Base-by-base conservation (phyloP, 2,113 vertebrate species). In the Saimiri boliviensis region DNA sequence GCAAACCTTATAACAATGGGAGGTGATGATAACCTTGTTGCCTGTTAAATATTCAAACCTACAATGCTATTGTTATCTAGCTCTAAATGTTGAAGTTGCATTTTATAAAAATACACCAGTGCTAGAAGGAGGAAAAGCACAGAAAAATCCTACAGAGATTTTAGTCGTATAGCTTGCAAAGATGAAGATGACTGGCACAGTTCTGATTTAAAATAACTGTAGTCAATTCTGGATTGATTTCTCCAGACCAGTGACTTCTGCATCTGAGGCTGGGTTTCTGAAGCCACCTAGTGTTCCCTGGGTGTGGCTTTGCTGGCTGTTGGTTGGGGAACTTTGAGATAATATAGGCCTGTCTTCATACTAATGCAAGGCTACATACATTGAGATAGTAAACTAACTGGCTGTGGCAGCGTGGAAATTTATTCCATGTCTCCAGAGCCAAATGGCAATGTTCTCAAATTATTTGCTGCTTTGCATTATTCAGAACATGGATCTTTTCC, bases 391-490 rank as follows among this genome's bases (percentile, higher is more conserved):
- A 94, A 97, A 84, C 88, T 97, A 97, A 84, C 88, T 97, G 97
- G 93, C 92, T 97, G 79, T 93, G 94, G 89, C 93, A 95, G 84
- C 25, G 82, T 42, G 83, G 97, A 94, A 97, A 97, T 96, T 77
- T 95, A 98, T 94, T 95, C 91, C 47, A 40, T 87, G 66, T 66
- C 93, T 94, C 87, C 49, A 94, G 90, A 97, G 95, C 95, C 96
- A 98, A 98, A 97, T 97, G 95, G 92, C 81, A 96, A 74, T 77
- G 63, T 79, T 98, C 93, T 97, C 77, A 96, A 94, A 96, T 98
- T 96, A 97, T 97, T 94, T 97, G 93, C 92, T 71, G 77, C 60
- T 97, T 97, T 95, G 96, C 93, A 95, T 97, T 96, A 95, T 97
- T 94, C 92, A 98, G 93, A 95, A 94, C 87, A 91, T 14, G 47